Conservation (phyloP, 2,888 invertebrate species). For the Chalcosyrphus nemorum region DNA sequence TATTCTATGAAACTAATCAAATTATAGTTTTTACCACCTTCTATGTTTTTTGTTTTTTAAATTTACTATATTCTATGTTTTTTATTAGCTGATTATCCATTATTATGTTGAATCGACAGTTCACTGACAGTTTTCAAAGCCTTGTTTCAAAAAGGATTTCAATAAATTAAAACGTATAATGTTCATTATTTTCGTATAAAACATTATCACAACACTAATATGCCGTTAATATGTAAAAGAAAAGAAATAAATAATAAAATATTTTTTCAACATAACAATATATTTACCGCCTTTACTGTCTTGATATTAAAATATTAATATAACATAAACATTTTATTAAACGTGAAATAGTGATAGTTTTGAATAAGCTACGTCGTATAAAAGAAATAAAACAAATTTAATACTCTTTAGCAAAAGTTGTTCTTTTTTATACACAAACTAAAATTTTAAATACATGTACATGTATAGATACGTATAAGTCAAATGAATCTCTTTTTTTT, state of each 20-base stretch:
- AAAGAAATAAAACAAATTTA: conserved; percentile 29
- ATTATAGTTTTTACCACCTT: too few relatives aligned
- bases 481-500: conserved; percentile 54
- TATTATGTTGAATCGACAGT: too few relatives aligned
- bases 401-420: conserved; percentile 46
- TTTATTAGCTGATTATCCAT: too few relatives aligned
- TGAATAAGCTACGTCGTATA: conserved; percentile 33
- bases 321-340: conserved; percentile 14
- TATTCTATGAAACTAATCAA: too few relatives aligned
- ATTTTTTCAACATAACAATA: not conserved
- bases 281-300: not conserved
- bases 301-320: not conserved
- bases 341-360: conserved; percentile 49
- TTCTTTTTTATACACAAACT: conserved; percentile 59
- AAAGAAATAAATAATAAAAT: not conserved
- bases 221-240: not conserved
- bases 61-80: too few relatives aligned
- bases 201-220: not conserved
- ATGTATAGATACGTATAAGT: conserved; percentile 14
- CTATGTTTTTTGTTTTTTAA: too few relatives aligned
- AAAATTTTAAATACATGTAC: not conserved
- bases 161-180: not conserved
- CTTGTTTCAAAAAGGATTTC: too few relatives aligned
- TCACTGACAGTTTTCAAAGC: too few relatives aligned
- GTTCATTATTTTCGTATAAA: not conserved